Base-by-base conservation (phyloP, 30 jellyfish, hydroid and myxozoan genomes). In the Mastigias papua region DNA sequence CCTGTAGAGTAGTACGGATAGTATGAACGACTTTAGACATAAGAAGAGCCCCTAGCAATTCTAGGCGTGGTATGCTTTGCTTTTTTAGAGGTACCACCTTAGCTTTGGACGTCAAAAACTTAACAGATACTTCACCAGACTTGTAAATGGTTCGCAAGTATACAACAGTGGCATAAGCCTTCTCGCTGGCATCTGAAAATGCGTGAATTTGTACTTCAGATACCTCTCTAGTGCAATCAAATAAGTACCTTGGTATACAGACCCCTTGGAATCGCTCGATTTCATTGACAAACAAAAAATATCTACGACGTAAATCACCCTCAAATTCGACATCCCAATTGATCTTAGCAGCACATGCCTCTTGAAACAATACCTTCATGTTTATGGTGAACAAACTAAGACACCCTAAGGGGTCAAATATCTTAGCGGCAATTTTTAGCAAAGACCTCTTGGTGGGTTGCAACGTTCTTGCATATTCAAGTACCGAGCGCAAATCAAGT, bases 151-250 rank as follows among this genome's bases (percentile, higher is more conserved):
- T 46, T 30, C 75, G 87, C 8, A 76, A 48, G 27, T 76, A 76
- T 27, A 76, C 73, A 76, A 76, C 50, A 25, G 48, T 21, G 15
- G 75, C 87, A 32, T 76, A 76, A 20, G 75, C 87, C 42, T 34
- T 76, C 80, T 76, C 87, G 42, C 87, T 76, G 48, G 87, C 87
- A 76, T 50, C 87, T n/a, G 87, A 76, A 48, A 76, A 76, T 10
- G 48, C 75, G 48, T 76, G 87, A 25, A 76, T 34, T 76, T 76
- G 49, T 46, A 76, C 37, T 29, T 54, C n/a, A 21, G 26, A 22
- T 21, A 76, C 75, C 33, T 27, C n/a, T 11, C 22, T 76, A 20
- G 80, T 80, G 48, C 54, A n/a, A 21, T 48, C 31, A 49, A 76
- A 76, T 20, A 76, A 20, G 54, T 11, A 76, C 3, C 87, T 32